phyloP scores from a whole-genome alignment of 2,888 invertebrate species.

The Lasioglossum lativentre region DNA sequence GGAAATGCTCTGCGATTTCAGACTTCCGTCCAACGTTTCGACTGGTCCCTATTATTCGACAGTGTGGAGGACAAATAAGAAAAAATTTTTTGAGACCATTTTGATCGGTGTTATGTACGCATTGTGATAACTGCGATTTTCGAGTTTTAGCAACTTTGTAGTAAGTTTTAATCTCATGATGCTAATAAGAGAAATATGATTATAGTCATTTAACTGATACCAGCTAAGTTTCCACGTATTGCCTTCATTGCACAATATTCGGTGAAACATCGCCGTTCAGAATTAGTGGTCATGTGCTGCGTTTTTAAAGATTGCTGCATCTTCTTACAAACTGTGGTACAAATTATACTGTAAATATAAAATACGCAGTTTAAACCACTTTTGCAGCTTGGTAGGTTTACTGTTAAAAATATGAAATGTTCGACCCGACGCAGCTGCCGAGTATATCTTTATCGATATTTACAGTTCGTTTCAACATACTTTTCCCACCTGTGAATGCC shows the following conservation, averaged over 20 bases:
- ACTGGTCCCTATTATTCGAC: no score
- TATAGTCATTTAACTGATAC: background rate
- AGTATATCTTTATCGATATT: background rate
- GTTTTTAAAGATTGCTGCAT: background rate
- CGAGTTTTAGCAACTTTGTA: background rate
- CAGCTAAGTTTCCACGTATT: background rate
- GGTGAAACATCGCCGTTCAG: background rate
- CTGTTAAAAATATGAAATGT: background rate
- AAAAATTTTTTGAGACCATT: background rate
- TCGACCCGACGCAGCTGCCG: background rate
- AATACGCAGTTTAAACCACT: background rate
- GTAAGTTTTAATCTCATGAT: background rate
- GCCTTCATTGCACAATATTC: background rate
- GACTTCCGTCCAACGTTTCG: background rate
- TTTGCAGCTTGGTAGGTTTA: background rate
- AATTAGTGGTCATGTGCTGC: background rate
- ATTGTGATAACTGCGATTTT: background rate
- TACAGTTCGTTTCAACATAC: background rate
- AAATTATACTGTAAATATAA: background rate
- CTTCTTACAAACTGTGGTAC: background rate
- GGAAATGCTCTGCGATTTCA: background rate
- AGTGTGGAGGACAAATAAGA: background rate
- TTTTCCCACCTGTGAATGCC: constrained; percentile 2
- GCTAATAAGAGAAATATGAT: background rate
- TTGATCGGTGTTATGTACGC: background rate